A percentile compares a stretch with the other conserved stretches of the same genome.
These are phyloP conservation scores for Hepsetus odoe DNA, from an alignment of 2,113 vertebrate species.

Conservation along the genomic window DNA sequence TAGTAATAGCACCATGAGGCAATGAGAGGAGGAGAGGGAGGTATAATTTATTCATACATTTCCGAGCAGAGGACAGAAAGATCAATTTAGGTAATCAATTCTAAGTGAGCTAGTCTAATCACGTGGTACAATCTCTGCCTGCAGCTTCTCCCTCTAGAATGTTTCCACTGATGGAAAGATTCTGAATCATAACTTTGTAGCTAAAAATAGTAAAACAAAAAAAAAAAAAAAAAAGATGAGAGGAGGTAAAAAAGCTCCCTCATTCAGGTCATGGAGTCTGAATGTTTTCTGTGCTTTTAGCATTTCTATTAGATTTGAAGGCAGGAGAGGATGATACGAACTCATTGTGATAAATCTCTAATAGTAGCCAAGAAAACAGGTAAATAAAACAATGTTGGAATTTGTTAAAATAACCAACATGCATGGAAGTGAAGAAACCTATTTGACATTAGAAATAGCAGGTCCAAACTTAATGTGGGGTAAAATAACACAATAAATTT, in stretches of 20 bases:
- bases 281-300: background rate
- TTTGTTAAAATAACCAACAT: no score
- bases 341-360: no score
- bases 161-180: slow-evolving; percentile 32
- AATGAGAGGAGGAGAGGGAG: slow-evolving; percentile 16
- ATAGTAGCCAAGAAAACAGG: no score
- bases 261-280: slow-evolving; percentile 10
- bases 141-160: slow-evolving; percentile 9
- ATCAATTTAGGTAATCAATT: slow-evolving; percentile 55
- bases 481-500: no score
- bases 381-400: no score
- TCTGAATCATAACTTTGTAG: slow-evolving; percentile 22
- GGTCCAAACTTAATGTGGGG: no score
- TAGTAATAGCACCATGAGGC: slow-evolving; percentile 17
- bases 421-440: no score
- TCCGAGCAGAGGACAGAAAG: slow-evolving; percentile 27
- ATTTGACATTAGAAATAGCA: no score
- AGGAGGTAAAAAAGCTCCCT: background rate
- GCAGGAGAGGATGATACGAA: background rate
- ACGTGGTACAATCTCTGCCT: background rate
- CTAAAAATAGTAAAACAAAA: slow-evolving; percentile 30
- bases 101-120: slow-evolving; percentile 35
- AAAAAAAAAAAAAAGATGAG: no score
- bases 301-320: background rate
- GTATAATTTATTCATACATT: slow-evolving; percentile 50